Evolutionary conservation across 2,113 vertebrate species (phyloP), one percentile per base, ranked within the genome.

Genomic region (Lophura nycthemera): DNA sequence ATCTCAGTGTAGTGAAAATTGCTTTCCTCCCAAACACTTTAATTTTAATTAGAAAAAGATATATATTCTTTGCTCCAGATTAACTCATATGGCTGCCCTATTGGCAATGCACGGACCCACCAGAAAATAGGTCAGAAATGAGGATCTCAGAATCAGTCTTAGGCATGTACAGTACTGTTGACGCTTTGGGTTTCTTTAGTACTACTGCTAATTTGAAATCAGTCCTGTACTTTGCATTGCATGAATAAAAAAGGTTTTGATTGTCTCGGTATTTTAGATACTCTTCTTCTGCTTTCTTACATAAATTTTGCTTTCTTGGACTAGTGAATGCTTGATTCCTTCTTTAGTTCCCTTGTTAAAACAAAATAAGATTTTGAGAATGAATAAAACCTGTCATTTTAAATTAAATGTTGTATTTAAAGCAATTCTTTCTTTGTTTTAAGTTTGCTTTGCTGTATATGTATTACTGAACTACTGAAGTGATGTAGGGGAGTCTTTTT

Each of bases 101-200:
- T 14, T 72, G 74, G 15, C 13, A 66, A 7, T 43, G 47, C 25
- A 20, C 43, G 25, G 8, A 79, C 27, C 36, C 27, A 60, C 16
- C 7, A 59, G 75, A 24, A 65, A 72, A 79, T 22, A 45, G 30
- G 67, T 47, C 1, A 1, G 42, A 43, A 30, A 8, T n/a, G 22
- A 32, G 43, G 2, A 5, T 13, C 22, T 80, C 4, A 8, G 15
- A 66, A 45, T 83, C 3, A 9, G n/a, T 87, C 17, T 56, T 27
- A 15, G 3, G 0, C 43, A 4, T 72, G 27, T 22, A 34, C 25
- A 34, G 15, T 16, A 13, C 12, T 83, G 0, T 29, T 56, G 1
- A 1, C 71, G 13, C 32, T 1, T 8, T 72, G 47, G 7, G 11
- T 2, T 12, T 65, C 72, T 83, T 57, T 43, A 61, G 12, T 76